These are phyloP conservation scores for Fregetta grallaria DNA, from an alignment of 2,113 vertebrate genomes.

Conservation along the genomic window DNA sequence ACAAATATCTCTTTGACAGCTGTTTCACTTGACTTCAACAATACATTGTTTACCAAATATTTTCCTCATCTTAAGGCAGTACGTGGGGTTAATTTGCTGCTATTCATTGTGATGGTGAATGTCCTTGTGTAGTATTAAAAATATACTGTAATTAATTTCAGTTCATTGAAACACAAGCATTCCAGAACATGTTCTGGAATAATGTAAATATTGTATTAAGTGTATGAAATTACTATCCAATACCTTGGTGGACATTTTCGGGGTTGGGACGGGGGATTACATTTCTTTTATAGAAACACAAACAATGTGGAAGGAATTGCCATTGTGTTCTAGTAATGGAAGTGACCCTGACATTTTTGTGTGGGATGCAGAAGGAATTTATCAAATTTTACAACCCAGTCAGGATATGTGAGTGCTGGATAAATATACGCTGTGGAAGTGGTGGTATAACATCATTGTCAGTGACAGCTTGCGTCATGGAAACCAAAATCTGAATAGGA, in stretches of 20 bases:
- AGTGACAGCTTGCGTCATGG: background rate
- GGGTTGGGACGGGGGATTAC: background rate
- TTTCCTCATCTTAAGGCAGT: constrained; percentile 48
- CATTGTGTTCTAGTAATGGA: constrained; percentile 12
- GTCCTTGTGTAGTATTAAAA: constrained; percentile 33
- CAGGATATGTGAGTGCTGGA: background rate
- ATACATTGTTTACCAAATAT: background rate
- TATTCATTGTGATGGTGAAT: constrained; percentile 39
- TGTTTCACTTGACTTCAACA: constrained; percentile 23
- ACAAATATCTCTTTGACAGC: constrained; percentile 9
- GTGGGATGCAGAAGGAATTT: background rate
- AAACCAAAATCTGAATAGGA: background rate
- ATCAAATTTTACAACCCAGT: constrained; percentile 18
- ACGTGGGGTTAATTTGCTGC: constrained; percentile 26
- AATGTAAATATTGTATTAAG: constrained; percentile 41
- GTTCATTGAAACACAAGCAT: constrained; percentile 17
- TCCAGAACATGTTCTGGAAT: constrained; percentile 42
- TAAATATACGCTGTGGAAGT: background rate
- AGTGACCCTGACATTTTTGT: constrained; percentile 15
- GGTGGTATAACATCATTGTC: background rate
- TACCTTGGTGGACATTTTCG: background rate
- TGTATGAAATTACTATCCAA: constrained; percentile 15
- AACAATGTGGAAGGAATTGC: background rate
- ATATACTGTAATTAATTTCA: constrained; percentile 33
- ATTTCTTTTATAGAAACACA: constrained; percentile 42